Percentiles rank a stretch among this genome's conserved stretches.
Conservation (phyloP, 2,797 vertebrate genomes). For the Urocyon cinereoargenteus region DNA sequence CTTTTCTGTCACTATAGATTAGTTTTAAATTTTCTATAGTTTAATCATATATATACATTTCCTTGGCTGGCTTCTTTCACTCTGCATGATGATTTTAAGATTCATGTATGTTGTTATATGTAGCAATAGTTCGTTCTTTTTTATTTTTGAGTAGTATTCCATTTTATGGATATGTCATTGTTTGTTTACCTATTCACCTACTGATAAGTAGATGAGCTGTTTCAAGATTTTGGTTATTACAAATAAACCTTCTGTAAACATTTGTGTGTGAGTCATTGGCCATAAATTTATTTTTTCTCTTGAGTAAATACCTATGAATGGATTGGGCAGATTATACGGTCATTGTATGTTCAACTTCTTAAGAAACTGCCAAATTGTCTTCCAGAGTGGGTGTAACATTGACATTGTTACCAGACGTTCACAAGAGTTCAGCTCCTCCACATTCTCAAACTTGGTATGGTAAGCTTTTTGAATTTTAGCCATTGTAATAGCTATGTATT, state of each 20-base stretch:
- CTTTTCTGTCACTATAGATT: background rate
- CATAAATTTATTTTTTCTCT: background rate
- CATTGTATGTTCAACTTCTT: background rate
- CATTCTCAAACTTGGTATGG: background rate
- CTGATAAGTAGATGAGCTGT: background rate
- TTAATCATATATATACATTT: background rate
- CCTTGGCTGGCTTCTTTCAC: background rate
- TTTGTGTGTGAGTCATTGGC: background rate
- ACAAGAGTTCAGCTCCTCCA: background rate
- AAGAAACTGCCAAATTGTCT: slow-evolving; percentile 9
- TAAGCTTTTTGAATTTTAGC: background rate
- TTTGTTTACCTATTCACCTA: background rate
- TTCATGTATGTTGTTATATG: background rate
- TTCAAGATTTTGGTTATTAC: background rate
- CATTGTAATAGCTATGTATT: background rate
- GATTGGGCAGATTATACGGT: background rate
- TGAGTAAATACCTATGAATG: background rate
- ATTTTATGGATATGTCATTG: background rate
- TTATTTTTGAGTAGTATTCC: background rate
- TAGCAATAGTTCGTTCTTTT: background rate
- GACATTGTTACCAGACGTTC: background rate
- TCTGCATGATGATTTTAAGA: background rate
- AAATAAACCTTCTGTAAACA: background rate
- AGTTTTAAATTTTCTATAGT: background rate
- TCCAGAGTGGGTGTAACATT: background rate